Conservation (phyloP, 2,797 vertebrate genomes). For the Apogon talboti region DNA sequence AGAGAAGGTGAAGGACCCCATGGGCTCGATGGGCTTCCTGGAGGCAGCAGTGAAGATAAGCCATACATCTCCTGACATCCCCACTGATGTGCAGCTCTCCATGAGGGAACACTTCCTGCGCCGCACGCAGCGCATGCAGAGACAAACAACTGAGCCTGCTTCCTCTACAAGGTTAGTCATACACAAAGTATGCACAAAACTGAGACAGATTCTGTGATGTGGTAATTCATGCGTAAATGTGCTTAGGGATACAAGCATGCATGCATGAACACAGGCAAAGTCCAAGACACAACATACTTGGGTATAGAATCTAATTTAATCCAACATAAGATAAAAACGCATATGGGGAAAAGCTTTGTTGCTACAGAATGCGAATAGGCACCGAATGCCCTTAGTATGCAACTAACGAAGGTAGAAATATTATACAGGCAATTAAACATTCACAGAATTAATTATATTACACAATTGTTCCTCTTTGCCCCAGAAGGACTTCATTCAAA, state of each 20-base stretch:
- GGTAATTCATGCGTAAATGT: conserved; percentile 23
- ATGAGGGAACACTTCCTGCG: conserved; percentile 95
- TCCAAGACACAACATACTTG: background rate
- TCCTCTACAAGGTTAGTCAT: conserved; percentile 92
- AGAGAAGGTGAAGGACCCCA: conserved; percentile 93
- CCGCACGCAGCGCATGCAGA: conserved; percentile 91
- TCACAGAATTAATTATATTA: conserved; percentile 45
- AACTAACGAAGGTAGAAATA: conserved; percentile 20
- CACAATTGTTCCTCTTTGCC: conserved; percentile 37
- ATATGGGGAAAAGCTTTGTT: conserved; percentile 10
- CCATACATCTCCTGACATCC: conserved; percentile 97
- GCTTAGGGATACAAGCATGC: conserved; percentile 12
- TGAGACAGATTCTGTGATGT: conserved; percentile 1
- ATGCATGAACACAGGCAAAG: conserved; percentile 4
- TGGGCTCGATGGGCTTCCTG: conserved; percentile 89
- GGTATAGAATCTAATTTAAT: background rate
- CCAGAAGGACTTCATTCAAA: conserved; percentile 22
- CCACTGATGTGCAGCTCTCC: conserved; percentile 95
- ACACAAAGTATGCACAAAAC: background rate
- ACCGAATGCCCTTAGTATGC: background rate
- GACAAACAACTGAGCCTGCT: conserved; percentile 94
- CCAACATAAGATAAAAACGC: conserved; percentile 5
- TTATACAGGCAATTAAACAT: conserved; percentile 13
- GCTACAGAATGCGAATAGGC: background rate
- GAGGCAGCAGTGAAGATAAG: conserved; percentile 98